Conservation (phyloP, 2,888 invertebrate species). For the Cotesia congregata region DNA sequence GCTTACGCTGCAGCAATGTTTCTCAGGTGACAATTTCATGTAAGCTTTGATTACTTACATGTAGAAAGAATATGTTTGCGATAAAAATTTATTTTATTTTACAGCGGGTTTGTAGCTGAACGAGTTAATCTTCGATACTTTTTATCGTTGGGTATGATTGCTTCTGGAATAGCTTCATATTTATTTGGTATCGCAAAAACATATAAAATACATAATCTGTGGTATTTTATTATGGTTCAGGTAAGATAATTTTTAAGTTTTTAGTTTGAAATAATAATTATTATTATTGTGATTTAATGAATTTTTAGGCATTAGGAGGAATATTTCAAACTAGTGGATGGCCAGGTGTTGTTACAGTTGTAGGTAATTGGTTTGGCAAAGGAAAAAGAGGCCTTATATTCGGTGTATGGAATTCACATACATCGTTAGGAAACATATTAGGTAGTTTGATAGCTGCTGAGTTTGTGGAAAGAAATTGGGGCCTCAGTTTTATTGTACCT, state of each 20-base stretch:
- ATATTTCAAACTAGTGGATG: slow-evolving; percentile 94
- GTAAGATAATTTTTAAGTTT: slow-evolving; percentile 67
- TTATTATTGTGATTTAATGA: slow-evolving; percentile 18
- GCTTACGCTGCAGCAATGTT: slow-evolving; percentile 96
- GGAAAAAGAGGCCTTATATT: slow-evolving; percentile 92
- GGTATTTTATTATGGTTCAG: slow-evolving; percentile 89
- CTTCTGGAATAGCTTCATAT: slow-evolving; percentile 88
- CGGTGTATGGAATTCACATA: slow-evolving; percentile 98
- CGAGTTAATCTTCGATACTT: slow-evolving; percentile 92
- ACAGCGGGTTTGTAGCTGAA: slow-evolving; percentile 91
- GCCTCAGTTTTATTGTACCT: slow-evolving; percentile 92
- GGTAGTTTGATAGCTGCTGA: slow-evolving; percentile 90
- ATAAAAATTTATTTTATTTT: slow-evolving; percentile 42
- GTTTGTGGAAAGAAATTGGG: slow-evolving; percentile 91
- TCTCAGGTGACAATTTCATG: slow-evolving; percentile 71
- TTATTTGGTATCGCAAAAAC: slow-evolving; percentile 90
- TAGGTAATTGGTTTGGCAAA: slow-evolving; percentile 98
- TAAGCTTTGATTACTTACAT: slow-evolving; percentile 40
- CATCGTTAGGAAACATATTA: slow-evolving; percentile 94
- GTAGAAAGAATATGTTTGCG: slow-evolving; percentile 14
- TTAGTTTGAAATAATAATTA: background rate
- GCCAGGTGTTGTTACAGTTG: slow-evolving; percentile 93
- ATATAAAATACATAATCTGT: slow-evolving; percentile 84
- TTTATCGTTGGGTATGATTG: slow-evolving; percentile 90
- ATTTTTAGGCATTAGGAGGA: slow-evolving; percentile 81